A percentile compares a stretch with the other conserved stretches of the same genome.
phyloP scores from a whole-genome alignment of 1,140 invertebrate species.

The Panagrolaimus sp. region DNA sequence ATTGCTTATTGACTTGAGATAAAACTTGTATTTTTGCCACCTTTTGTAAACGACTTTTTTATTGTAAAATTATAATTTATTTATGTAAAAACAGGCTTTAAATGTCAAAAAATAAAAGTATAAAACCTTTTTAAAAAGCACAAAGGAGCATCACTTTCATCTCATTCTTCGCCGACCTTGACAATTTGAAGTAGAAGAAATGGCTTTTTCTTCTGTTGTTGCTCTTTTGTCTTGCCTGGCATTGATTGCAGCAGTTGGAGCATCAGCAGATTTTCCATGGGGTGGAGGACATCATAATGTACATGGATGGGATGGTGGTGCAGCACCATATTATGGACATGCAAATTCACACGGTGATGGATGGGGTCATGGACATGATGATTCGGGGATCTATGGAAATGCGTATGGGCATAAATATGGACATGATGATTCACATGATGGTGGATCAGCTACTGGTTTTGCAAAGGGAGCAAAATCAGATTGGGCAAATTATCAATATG shows the following conservation, averaged over 20 bases:
- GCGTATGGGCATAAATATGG: neutral
- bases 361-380: constrained; percentile 4
- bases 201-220: neutral
- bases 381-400: neutral
- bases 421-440: neutral
- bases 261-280: neutral
- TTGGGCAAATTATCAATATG: constrained; percentile 14
- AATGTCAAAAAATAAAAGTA: neutral
- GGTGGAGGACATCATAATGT: neutral
- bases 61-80: no score
- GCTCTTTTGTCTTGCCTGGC: no score
- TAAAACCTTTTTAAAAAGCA: neutral
- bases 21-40: no score
- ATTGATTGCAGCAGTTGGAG: neutral
- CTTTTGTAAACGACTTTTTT: no score
- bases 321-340: neutral
- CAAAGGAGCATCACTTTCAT: neutral
- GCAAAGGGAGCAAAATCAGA: constrained; percentile 4
- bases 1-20: no score
- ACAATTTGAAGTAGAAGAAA: neutral
- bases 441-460: neutral
- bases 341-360: neutral
- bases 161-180: neutral
- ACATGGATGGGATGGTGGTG: neutral
- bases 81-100: no score